A percentile compares a stretch with the other conserved stretches of the same genome.
Conservation (phyloP, 2,113 vertebrate species). For the Sprattus sprattus region DNA sequence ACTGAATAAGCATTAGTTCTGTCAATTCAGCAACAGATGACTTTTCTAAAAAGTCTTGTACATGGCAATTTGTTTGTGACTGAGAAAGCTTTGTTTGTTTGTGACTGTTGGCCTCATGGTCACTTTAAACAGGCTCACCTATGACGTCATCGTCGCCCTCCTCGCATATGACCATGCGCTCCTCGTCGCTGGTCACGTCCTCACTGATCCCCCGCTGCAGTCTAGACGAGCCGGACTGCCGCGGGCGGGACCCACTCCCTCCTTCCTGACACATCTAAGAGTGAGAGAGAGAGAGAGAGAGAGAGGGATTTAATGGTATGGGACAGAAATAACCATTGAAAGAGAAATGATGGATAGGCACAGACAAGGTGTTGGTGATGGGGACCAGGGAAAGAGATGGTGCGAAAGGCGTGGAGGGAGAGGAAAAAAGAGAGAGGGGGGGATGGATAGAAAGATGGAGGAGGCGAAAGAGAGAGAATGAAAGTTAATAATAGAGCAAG, state of each 20-base stretch:
- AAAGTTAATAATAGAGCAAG: not conserved
- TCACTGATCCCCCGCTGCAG: slow-evolving; percentile 73
- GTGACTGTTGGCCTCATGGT: not conserved
- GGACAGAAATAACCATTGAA: slow-evolving; percentile 15
- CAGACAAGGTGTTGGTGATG: slow-evolving; percentile 20
- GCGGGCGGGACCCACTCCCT: slow-evolving; percentile 47
- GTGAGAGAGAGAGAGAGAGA: not conserved
- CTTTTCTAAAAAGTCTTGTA: not conserved
- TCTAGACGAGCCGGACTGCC: slow-evolving; percentile 53
- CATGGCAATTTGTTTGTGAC: not conserved
- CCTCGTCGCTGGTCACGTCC: slow-evolving; percentile 82
- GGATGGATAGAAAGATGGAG: not conserved
- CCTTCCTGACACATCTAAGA: slow-evolving; percentile 50
- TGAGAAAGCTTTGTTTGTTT: not conserved
- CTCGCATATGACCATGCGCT: slow-evolving; percentile 81
- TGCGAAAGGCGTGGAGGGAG: not conserved
- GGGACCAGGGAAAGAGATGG: not conserved
- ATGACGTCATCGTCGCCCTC: slow-evolving; percentile 79
- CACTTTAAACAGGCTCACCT: slow-evolving; percentile 57
- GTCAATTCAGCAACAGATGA: not conserved
- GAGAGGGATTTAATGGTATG: not conserved
- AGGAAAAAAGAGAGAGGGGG: not conserved
- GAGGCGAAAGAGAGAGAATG: not conserved
- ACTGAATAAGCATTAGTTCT: not conserved
- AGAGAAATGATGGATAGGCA: slow-evolving; percentile 4